phyloP scores from a whole-genome alignment of 2,113 vertebrate genomes.

The Pteropus alecto region DNA sequence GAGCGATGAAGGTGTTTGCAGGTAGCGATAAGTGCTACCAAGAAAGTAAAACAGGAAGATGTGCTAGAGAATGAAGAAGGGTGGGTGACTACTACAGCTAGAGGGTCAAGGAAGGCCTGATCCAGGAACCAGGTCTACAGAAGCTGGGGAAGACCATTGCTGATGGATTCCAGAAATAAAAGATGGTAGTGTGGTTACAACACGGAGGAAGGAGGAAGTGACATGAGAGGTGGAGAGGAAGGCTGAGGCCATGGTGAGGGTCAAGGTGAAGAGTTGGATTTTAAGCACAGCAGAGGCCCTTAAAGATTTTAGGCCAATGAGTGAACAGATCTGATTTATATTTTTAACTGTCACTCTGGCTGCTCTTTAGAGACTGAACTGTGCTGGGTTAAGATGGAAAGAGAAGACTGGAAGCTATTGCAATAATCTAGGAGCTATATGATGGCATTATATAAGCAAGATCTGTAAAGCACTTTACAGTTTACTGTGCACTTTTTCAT shows the following conservation, averaged over 20 bases:
- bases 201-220: neutral
- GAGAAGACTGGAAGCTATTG: neutral
- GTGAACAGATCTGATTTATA: neutral
- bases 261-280: neutral
- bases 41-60: neutral
- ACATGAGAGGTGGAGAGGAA: neutral
- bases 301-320: no score
- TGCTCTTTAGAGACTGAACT: neutral
- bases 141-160: neutral
- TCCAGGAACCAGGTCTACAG: neutral
- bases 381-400: neutral
- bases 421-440: no score
- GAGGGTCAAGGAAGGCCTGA: neutral
- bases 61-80: neutral
- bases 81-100: accelerated
- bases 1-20: neutral
- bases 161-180: neutral
- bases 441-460: neutral
- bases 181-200: neutral
- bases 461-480: neutral
- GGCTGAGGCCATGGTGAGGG: neutral
- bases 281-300: neutral
- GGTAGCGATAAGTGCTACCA: neutral
- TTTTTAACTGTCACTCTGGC: neutral
- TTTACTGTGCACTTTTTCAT: neutral